Conservation (phyloP, 1,140 invertebrate species). For the Triops cancriformis region DNA sequence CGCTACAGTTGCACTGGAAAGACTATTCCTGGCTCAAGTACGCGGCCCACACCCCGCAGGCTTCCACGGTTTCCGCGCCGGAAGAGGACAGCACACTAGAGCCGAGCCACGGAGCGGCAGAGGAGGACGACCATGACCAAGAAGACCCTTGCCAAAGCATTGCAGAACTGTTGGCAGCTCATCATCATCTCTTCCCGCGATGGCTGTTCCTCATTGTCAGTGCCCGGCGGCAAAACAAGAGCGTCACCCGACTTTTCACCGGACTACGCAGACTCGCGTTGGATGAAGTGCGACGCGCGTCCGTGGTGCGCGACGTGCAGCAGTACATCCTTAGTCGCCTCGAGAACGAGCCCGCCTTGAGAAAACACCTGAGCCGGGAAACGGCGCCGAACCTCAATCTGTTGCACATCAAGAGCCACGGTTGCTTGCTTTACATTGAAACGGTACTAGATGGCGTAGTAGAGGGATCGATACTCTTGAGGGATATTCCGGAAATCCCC, state of each 20-base stretch:
- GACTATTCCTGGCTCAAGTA: constrained; percentile 5
- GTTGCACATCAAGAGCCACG: constrained; percentile 91
- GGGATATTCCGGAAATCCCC: constrained; percentile 79
- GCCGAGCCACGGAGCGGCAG: neutral
- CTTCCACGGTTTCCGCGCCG: constrained; percentile 6
- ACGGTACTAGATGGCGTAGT: constrained; percentile 86
- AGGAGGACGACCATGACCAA: constrained; percentile 24
- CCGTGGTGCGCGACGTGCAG: constrained; percentile 73
- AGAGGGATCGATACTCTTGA: constrained; percentile 81
- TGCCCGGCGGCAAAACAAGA: constrained; percentile 66
- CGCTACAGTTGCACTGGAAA: constrained; percentile 32
- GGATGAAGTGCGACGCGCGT: constrained; percentile 61
- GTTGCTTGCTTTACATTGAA: constrained; percentile 87
- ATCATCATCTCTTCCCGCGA: constrained; percentile 84
- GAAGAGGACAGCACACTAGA: constrained; percentile 3
- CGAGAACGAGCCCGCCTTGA: constrained; percentile 68
- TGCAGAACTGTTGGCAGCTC: constrained; percentile 73
- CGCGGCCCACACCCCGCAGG: neutral
- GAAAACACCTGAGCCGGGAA: constrained; percentile 69
- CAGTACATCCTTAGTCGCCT: constrained; percentile 86
- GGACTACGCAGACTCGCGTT: constrained; percentile 87
- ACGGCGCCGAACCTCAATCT: constrained; percentile 92
- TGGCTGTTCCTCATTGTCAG: constrained; percentile 89
- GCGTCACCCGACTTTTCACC: constrained; percentile 81
- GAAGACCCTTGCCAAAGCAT: constrained; percentile 53